Base-by-base conservation (phyloP, 2,888 invertebrate genomes). In the Scaptomyza tumidula region DNA sequence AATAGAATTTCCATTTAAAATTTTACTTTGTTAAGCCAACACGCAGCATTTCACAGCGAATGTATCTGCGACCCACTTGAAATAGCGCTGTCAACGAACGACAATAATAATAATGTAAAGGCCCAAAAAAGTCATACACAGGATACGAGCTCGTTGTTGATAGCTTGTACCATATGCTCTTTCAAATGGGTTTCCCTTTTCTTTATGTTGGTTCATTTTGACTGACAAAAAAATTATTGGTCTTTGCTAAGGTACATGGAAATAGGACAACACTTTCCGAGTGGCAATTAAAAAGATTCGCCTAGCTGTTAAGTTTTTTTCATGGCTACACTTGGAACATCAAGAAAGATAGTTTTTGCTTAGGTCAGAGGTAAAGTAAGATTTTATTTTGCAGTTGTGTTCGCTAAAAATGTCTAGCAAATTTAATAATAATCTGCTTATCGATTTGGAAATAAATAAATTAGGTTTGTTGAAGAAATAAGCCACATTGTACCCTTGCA, bases 1-100 rank as follows among this genome's bases (percentile, higher is more conserved):
- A 19, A 6, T 7, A 13, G 39, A 6, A 7, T 14, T 31, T 49
- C 33, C 10, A 35, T 35, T 35, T 50, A 1, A 1, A 16, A 27
- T n/a, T 2, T 19, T n/a, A 52, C 41, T 63, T 29, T 41, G 62
- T 68, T 74, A 57, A 63, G 79, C 55, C 71, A 71, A 73, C 68
- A 73, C 45, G 64, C 37, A 39, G 41, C 50, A 65, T 24, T 24
- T 24, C 1, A 2, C 1, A 19, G 19, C 19, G 19, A 16, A 41
- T 16, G 39, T 41, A 6, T 11, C 27, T 6, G 43, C 5, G 19
- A 31, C 29, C 31, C 71, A 78, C 78, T 79, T 80, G 71, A 78
- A 68, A 62, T 59, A 13, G 62, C 65, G 52, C 59, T 58, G 59
- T 59, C 37, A 48, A 41, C 70, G 60, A 3, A 41, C 41, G 16